Percentiles rank a stretch among this genome's conserved stretches.
Conservation (phyloP, 2,113 vertebrate species). For the Mungos mungo region DNA sequence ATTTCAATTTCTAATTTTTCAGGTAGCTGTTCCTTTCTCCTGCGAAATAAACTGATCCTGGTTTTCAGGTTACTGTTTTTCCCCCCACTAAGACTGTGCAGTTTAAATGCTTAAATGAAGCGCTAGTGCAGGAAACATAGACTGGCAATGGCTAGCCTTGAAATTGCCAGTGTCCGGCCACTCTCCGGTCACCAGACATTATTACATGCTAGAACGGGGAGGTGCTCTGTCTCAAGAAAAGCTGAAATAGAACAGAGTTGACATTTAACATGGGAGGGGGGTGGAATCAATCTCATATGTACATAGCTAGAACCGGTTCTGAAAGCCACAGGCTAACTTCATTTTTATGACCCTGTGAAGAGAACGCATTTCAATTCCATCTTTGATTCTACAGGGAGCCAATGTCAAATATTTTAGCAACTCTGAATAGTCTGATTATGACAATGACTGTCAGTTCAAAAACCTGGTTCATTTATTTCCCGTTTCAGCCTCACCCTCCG, state of each 20-base stretch:
- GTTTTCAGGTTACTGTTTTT: background rate
- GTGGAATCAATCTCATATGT: background rate
- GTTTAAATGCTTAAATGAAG: background rate
- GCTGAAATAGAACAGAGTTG: background rate
- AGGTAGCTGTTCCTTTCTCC: background rate
- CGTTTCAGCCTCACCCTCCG: background rate
- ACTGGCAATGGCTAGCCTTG: background rate
- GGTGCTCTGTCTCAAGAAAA: slow-evolving; percentile 8
- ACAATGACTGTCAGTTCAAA: slow-evolving; percentile 7
- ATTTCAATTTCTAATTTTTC: background rate
- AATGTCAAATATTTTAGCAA: slow-evolving; percentile 56
- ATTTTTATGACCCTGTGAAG: background rate
- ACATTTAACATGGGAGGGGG: background rate
- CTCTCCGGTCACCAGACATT: background rate
- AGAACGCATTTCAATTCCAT: background rate
- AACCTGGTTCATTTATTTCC: background rate
- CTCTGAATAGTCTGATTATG: background rate
- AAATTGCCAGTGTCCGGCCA: background rate
- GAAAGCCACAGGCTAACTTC: slow-evolving; percentile 50
- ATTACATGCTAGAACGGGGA: background rate
- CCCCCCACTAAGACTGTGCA: background rate
- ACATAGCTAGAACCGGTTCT: background rate
- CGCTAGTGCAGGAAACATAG: background rate
- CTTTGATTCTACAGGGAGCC: slow-evolving; percentile 34
- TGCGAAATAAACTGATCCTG: background rate